Percentiles rank a stretch among this genome's conserved stretches.
Evolutionary conservation across 1,140 invertebrate genomes (phyloP).

Genomic region (Grapholita molesta): DNA sequence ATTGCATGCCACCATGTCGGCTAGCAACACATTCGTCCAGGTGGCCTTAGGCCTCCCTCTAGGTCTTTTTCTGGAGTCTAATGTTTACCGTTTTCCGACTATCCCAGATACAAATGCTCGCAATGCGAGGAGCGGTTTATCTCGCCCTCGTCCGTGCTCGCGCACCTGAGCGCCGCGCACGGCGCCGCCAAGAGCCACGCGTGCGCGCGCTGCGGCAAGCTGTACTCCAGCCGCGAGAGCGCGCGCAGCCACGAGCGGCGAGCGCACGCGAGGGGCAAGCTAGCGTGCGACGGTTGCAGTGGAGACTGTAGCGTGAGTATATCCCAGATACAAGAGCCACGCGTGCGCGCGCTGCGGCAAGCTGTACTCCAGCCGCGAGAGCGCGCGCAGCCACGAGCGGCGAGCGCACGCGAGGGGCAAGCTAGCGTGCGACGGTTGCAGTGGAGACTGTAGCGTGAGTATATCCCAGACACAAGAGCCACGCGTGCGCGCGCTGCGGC

Average conservation of each 20-base stretch:
- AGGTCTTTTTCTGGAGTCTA: too few relatives aligned
- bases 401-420: conserved; percentile 25
- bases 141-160: conserved; percentile 29
- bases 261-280: conserved; percentile 21
- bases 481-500: too few relatives aligned
- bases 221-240: conserved; percentile 34
- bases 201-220: conserved; percentile 29
- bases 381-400: conserved; percentile 31
- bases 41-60: too few relatives aligned
- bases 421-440: conserved; percentile 25
- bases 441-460: conserved; percentile 30
- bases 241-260: conserved; percentile 32
- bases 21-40: too few relatives aligned
- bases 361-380: conserved; percentile 32
- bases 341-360: conserved; percentile 30
- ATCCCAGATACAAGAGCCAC: conserved; percentile 17
- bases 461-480: too few relatives aligned
- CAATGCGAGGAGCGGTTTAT: conserved; percentile 36
- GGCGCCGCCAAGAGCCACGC: conserved; percentile 23
- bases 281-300: neutral
- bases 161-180: conserved; percentile 29
- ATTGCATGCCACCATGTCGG: too few relatives aligned
- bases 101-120: conserved; percentile 34
- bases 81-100: neutral
- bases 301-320: conserved; percentile 14